Evolutionary conservation across 2,888 invertebrate genomes (phyloP), one percentile per base, ranked within the genome.

Genomic region (Heterodera filipjevi): DNA sequence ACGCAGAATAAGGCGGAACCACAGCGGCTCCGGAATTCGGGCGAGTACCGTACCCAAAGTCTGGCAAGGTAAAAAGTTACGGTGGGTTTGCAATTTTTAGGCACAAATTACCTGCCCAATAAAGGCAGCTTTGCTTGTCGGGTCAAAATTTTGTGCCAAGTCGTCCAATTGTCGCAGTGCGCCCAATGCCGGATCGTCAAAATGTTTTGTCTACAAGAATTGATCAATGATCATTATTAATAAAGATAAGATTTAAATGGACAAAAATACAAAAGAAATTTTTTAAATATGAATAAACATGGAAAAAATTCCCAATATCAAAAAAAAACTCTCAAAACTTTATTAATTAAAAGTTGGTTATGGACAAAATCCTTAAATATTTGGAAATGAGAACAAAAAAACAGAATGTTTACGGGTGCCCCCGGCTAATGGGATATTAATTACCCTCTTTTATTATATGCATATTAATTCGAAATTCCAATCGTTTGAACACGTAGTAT

Each of bases 161-260:
- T 94, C 94, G 90, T 98, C 97, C 84, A 98, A 91, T 89, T 94
- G 94, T 90, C 97, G 95, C 86, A 98, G 92, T 27, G 95, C 95
- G 86, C 94, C 93, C 78, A 97, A 94, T 46, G 94, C 93, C 71
- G 94, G 93, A 91, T 97, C 96, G 87, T 94, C 94, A 91, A 92
- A 92, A 85, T 91, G 91, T 82, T 91, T 91, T 82, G 90, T 90
- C 91, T 59, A 6, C 16, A 59, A 10, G 8, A 27, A 91, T 39
- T 39, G 39, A 12, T 12, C 39, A 39, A 12, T 39, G 39, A 39
- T n/a, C n/a, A n/a, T n/a, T n/a, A n/a, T n/a, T n/a, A n/a, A n/a
- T n/a, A n/a, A n/a, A n/a, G n/a, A n/a, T n/a, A n/a, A n/a, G n/a
- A n/a, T n/a, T n/a, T n/a, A n/a, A n/a, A n/a, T n/a, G n/a, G n/a